These are phyloP conservation scores for Heliconius melpomene DNA, from an alignment of 1,140 invertebrate species.

Conservation along the genomic window DNA sequence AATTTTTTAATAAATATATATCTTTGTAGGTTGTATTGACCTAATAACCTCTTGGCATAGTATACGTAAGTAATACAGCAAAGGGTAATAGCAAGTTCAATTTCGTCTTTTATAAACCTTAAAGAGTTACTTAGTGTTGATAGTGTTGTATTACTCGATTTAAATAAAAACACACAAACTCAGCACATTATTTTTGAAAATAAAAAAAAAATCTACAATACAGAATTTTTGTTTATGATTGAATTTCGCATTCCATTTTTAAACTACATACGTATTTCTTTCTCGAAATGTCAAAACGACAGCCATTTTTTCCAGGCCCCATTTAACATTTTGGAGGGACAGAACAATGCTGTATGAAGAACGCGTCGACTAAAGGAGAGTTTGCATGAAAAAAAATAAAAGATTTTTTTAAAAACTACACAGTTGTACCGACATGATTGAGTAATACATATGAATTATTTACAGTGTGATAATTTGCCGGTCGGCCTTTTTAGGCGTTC, in stretches of 20 bases:
- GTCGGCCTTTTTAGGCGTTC: constrained; percentile 59
- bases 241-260: background rate
- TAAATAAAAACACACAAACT: no score
- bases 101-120: background rate
- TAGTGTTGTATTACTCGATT: no score
- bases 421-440: constrained; percentile 66
- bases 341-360: constrained; percentile 60
- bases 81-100: background rate
- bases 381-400: constrained; percentile 41
- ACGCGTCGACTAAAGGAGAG: constrained; percentile 47
- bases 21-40: background rate
- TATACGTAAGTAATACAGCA: background rate
- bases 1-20: background rate
- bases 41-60: background rate
- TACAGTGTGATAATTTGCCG: constrained; percentile 73
- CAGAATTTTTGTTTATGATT: background rate
- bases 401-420: constrained; percentile 51
- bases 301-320: constrained; percentile 23
- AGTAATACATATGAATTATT: constrained; percentile 77
- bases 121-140: background rate
- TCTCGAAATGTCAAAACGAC: constrained; percentile 29
- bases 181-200: background rate
- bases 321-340: constrained; percentile 44
- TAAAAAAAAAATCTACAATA: background rate
- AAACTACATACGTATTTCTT: background rate